Evolutionary conservation across 2,113 vertebrate species (phyloP), one percentile per base, ranked within the genome.

Genomic region (Lepisosteus oculatus): DNA sequence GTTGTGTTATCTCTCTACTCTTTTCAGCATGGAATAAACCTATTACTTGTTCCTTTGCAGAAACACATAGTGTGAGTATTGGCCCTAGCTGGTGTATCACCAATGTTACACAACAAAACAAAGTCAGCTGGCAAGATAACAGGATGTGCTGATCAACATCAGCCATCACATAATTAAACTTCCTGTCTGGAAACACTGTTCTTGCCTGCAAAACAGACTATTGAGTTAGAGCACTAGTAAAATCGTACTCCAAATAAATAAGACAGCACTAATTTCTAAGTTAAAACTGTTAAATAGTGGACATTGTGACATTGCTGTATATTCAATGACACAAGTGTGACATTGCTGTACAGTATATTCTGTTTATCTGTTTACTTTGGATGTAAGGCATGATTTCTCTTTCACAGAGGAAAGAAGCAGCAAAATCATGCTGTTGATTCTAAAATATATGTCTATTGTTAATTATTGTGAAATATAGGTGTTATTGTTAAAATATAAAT

Each of bases 121-220:
- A 42, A 55, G 12, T 29, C 54, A 14, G 69, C 43, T 61, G 57
- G 69, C 57, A 43, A 43, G 56, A 57, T 42, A 55, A 67, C 65
- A 67, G 41, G 51, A 67, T 41, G 64, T 17, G 4, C 65, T 67
- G 71, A 72, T 72, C 71, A 67, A 59, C 44, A 66, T 56, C 54
- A 67, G 64, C 43, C 55, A 42, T 43, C 3, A 54, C 71, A 51
- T 51, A 15, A 54, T 45, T 29, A 61, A 8, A 41, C 41, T 2
- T 13, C 56, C 8, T 57, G 44, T 45, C 6, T 11, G 13, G 41
- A 47, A 44, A 47, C 42, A 14, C 44, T 8, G 2, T 55, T 42
- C 55, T 54, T 13, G 42, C 13, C 12, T 29, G 29, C 29, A 29
- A 29, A 29, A 29, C 29, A 29, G 29, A 29, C 29, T 29, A 1